phyloP scores from a whole-genome alignment of 2,113 vertebrate genomes.

The Sardina pilchardus region DNA sequence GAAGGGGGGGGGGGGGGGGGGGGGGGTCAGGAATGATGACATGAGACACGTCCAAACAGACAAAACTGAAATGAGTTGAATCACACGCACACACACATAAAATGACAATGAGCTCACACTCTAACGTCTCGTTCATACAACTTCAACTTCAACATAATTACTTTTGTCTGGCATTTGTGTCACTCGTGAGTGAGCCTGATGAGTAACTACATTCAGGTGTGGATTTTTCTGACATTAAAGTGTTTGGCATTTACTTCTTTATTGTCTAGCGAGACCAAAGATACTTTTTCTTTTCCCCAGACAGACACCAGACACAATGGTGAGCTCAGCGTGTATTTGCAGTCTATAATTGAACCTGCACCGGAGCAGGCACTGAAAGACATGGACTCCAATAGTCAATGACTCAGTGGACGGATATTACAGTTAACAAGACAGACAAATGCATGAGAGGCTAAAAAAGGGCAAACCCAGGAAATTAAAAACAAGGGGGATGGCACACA shows the following conservation, averaged over 20 bases:
- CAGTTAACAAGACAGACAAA: background rate
- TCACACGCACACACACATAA: background rate
- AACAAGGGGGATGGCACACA: background rate
- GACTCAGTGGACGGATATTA: background rate
- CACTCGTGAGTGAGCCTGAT: background rate
- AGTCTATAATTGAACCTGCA: background rate
- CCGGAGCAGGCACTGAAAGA: background rate
- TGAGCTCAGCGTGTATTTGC: background rate
- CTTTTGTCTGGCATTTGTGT: background rate
- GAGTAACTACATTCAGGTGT: background rate
- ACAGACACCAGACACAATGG: background rate
- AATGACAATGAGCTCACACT: background rate
- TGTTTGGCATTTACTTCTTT: background rate
- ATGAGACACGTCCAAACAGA: conserved; percentile 79
- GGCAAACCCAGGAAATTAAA: background rate
- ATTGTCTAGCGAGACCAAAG: background rate
- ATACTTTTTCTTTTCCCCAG: background rate
- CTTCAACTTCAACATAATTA: background rate
- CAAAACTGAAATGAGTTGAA: conserved; percentile 32
- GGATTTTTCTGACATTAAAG: background rate
- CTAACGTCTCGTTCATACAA: background rate
- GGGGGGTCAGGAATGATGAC: conserved; percentile 53
- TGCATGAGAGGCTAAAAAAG: background rate
- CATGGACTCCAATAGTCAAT: background rate
- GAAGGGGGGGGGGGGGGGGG: conserved; percentile 50